Conservation (phyloP, 2,797 vertebrate species). For the Leptoclinus maculatus region DNA sequence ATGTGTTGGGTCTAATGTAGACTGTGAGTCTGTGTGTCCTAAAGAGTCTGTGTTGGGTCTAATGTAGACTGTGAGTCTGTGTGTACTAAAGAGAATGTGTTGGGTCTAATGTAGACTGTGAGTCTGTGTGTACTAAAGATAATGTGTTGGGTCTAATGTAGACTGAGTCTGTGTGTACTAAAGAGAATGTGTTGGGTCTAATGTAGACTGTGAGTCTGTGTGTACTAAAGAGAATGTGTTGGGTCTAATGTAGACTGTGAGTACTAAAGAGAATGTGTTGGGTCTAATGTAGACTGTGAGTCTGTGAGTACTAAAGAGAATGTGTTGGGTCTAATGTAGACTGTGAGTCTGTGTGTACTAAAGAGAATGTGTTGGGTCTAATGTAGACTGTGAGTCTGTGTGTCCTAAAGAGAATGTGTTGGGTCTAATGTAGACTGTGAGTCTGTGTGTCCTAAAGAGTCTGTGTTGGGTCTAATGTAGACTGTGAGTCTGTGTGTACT, state of each 20-base stretch:
- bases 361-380: slow-evolving; percentile 38
- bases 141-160: slow-evolving; percentile 41
- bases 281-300: too few species aligned
- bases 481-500: slow-evolving; percentile 34
- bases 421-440: too few species aligned
- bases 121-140: slow-evolving; percentile 31
- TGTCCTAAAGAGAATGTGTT: slow-evolving; percentile 36
- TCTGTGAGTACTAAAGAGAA: slow-evolving; percentile 35
- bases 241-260: slow-evolving; percentile 30
- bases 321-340: slow-evolving; percentile 36
- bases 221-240: slow-evolving; percentile 36
- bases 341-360: slow-evolving; percentile 32
- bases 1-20: slow-evolving; percentile 39
- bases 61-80: too few species aligned
- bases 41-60: slow-evolving; percentile 36
- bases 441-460: slow-evolving; percentile 33
- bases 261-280: slow-evolving; percentile 36
- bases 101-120: too few species aligned
- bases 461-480: slow-evolving; percentile 38
- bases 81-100: slow-evolving; percentile 35
- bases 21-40: slow-evolving; percentile 34
- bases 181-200: slow-evolving; percentile 38
- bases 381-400: slow-evolving; percentile 38
- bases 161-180: slow-evolving; percentile 30
- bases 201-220: slow-evolving; percentile 38